Conservation (phyloP, 2,888 invertebrate genomes). For the Sphecodes monilicornis region DNA sequence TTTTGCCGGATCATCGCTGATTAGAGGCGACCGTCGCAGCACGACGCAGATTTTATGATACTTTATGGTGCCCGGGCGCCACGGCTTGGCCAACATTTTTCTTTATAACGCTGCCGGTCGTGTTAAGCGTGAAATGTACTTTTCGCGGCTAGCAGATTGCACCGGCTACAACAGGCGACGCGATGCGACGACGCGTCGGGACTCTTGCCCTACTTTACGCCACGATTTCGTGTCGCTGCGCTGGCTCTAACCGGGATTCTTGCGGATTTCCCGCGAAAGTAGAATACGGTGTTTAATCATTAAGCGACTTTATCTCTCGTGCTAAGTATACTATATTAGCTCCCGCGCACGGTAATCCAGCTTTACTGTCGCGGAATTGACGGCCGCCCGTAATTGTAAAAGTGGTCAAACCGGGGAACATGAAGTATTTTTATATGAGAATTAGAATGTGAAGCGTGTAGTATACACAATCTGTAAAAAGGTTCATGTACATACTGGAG, state of each 20-base stretch:
- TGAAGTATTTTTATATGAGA: background rate
- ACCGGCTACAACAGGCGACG: background rate
- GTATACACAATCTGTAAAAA: background rate
- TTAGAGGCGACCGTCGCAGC: constrained; percentile 45
- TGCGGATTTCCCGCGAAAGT: constrained; percentile 6
- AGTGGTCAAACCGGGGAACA: background rate
- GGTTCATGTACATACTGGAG: background rate
- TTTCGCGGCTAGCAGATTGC: constrained; percentile 34
- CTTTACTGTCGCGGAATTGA: background rate
- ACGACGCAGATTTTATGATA: constrained; percentile 40
- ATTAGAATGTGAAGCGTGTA: background rate
- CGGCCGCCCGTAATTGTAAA: background rate
- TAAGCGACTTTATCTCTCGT: background rate
- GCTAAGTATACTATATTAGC: constrained; percentile 2
- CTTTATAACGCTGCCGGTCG: constrained; percentile 32
- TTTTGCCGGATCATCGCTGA: constrained; percentile 59
- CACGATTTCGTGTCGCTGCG: background rate
- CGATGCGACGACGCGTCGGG: background rate
- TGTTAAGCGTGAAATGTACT: constrained; percentile 36
- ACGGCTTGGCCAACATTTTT: constrained; percentile 24
- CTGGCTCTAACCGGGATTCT: background rate
- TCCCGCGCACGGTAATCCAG: background rate
- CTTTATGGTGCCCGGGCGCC: constrained; percentile 33
- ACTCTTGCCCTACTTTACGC: background rate
- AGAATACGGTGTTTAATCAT: constrained; percentile 14